phyloP scores from a whole-genome alignment of 2,797 vertebrate species.

The Arnoldichthys spilopterus region DNA sequence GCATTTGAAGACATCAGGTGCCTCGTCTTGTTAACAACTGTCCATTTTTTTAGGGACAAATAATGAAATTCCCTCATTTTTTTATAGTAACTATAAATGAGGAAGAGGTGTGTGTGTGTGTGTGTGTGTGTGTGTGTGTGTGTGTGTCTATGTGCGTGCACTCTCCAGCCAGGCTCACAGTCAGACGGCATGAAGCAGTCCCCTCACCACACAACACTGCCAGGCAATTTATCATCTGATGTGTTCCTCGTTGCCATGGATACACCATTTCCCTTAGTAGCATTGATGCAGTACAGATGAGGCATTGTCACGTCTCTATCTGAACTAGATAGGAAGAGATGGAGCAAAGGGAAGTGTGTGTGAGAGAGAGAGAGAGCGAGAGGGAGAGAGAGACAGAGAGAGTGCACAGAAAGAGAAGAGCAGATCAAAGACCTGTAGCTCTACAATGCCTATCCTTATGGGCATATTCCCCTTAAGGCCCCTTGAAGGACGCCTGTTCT shows the following conservation, averaged over 20 bases:
- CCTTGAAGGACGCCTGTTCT: conserved; percentile 37
- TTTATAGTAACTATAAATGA: not conserved
- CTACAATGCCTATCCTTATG: conserved; percentile 33
- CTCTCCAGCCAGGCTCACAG: conserved; percentile 26
- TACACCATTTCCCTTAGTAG: conserved; percentile 56
- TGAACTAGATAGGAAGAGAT: conserved; percentile 27
- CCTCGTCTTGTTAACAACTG: too few relatives aligned
- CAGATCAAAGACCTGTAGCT: conserved; percentile 47
- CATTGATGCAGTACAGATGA: conserved; percentile 54
- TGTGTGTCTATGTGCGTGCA: not conserved
- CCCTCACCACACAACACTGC: conserved; percentile 49
- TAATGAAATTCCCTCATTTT: not conserved
- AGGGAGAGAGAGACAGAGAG: conserved; percentile 12
- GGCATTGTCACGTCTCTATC: conserved; percentile 60
- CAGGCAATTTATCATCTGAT: conserved; percentile 62
- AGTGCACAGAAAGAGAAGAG: not conserved
- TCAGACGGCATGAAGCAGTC: conserved; percentile 44
- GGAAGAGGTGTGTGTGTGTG: conserved; percentile 5
- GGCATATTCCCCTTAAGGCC: conserved; percentile 45
- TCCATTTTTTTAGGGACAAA: not conserved
- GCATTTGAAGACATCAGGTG: too few relatives aligned
- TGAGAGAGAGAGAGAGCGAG: not conserved
- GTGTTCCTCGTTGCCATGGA: conserved; percentile 66
- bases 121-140: conserved; percentile 4
- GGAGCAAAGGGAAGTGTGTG: conserved; percentile 4